Evolutionary conservation across 2,797 vertebrate genomes (phyloP).

Genomic region (Lagorchestes hirsutus): DNA sequence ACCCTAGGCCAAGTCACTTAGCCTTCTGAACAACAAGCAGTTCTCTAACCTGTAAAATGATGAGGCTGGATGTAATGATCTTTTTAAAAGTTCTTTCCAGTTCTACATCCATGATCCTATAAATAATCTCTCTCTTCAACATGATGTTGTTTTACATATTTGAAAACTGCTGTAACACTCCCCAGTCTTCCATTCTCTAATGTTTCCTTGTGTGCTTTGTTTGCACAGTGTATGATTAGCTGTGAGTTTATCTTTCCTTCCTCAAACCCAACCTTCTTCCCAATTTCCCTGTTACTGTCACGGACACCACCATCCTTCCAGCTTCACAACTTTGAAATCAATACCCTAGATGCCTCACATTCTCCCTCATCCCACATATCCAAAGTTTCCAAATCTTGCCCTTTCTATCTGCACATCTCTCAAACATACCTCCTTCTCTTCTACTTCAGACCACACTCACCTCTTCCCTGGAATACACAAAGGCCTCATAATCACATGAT

Average conservation of each 20-base stretch:
- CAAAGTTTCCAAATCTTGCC: neutral
- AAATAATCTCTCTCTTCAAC: neutral
- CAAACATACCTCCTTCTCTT: neutral
- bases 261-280: neutral
- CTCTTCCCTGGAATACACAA: neutral
- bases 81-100: neutral
- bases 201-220: neutral
- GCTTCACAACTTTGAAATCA: neutral
- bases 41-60: neutral
- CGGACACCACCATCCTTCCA: neutral
- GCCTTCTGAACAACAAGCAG: neutral
- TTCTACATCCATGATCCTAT: neutral
- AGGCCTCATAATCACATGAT: neutral
- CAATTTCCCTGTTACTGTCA: neutral
- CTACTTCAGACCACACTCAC: neutral
- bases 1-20: neutral
- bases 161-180: neutral
- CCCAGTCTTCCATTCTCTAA: neutral
- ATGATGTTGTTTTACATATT: neutral
- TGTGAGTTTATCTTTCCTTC: neutral
- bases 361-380: neutral
- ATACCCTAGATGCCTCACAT: neutral
- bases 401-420: neutral
- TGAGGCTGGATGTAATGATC: neutral
- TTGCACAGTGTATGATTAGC: neutral